phyloP scores from a whole-genome alignment of 2,797 vertebrate genomes.

The Rhinogobio ventralis region DNA sequence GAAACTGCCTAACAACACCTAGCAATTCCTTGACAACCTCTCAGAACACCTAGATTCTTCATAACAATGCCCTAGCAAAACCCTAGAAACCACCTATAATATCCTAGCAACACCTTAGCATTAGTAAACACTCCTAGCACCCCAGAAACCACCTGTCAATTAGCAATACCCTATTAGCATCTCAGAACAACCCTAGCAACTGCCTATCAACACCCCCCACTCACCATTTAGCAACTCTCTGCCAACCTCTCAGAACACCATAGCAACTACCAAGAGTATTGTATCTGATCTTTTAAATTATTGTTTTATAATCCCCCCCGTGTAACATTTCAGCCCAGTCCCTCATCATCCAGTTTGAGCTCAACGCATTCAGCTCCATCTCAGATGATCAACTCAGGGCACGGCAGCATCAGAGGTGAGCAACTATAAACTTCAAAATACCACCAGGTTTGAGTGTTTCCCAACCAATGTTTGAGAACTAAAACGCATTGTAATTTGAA shows the following conservation, averaged over 20 bases:
- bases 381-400: conserved; percentile 97
- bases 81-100: neutral
- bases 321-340: conserved; percentile 87
- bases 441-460: neutral
- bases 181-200: neutral
- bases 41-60: neutral
- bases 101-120: neutral
- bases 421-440: conserved; percentile 47
- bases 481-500: neutral
- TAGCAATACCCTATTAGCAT: neutral
- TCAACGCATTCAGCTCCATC: conserved; percentile 97
- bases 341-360: conserved; percentile 97
- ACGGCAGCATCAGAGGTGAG: conserved; percentile 96
- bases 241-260: neutral
- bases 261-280: neutral
- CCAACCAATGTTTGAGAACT: neutral
- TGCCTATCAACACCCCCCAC: neutral
- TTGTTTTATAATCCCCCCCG: neutral
- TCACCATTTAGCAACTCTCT: neutral
- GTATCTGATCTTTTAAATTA: neutral
- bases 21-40: no score
- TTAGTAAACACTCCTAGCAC: neutral
- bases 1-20: neutral
- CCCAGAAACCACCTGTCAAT: neutral
- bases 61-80: neutral